Conservation (phyloP, 2,888 invertebrate species). For the Drosophila melanocephala region DNA sequence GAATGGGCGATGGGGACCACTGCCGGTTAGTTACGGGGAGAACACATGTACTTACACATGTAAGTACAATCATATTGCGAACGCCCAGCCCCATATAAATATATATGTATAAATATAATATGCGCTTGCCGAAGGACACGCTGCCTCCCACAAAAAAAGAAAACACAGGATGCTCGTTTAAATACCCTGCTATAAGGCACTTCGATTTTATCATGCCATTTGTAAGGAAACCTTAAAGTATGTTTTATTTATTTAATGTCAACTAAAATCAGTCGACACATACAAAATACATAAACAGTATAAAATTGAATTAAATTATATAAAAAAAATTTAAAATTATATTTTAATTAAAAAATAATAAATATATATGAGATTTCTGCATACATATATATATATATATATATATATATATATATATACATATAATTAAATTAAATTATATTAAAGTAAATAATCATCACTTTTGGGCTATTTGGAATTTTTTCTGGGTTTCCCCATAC, state of each 20-base stretch:
- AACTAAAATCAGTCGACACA: not conserved
- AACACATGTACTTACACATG: slow-evolving; percentile 65
- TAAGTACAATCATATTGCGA: slow-evolving; percentile 77
- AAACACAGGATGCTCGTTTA: slow-evolving; percentile 23
- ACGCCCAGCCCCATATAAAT: slow-evolving; percentile 28
- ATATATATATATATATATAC: no score
- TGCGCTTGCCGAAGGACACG: slow-evolving; percentile 45
- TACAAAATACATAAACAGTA: no score
- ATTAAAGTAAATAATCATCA: not conserved
- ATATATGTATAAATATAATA: slow-evolving; percentile 55
- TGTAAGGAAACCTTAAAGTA: not conserved
- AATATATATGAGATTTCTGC: no score
- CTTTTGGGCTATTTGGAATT: no score
- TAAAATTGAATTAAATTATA: no score
- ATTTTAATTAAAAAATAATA: no score
- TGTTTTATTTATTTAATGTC: no score
- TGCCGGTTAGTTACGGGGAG: slow-evolving; percentile 55
- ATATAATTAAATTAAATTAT: not conserved
- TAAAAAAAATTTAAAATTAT: no score
- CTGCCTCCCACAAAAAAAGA: slow-evolving; percentile 18
- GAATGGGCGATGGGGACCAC: slow-evolving; percentile 1
- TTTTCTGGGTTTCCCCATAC: not conserved
- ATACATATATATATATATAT: no score
- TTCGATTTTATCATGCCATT: not conserved
- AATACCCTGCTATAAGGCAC: not conserved